Base-by-base conservation (phyloP, 53 echinoderm and acorn worm genomes). In the Holothuria leucospilota region DNA sequence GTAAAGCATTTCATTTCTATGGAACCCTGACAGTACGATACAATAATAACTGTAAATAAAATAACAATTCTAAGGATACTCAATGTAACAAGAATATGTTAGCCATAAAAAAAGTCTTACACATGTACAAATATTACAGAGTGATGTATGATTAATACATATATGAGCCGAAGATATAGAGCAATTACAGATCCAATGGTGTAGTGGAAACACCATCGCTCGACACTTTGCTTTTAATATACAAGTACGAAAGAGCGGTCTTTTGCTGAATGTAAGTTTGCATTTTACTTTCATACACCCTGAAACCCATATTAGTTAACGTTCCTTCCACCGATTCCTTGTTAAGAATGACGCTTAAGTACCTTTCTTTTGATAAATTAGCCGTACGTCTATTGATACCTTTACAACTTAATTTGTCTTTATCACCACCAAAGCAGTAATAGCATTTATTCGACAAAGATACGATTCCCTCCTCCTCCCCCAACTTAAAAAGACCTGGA, bases 281-380 rank as follows among this genome's bases (percentile, higher is more conserved):
- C 70, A 69, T 69, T 28, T 69, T 2, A 16, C 16, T 69, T 21
- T 29, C 24, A 26, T 69, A 27, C 70, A 69, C 16, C 29, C 70
- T 21, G 5, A 69, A 69, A 28, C 70, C 70, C 23, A 21, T 21
- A 69, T 69, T 69, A 16, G 20, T n/a, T n/a, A n/a, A n/a, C n/a
- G n/a, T 27, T 21, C 21, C 70, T 69, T 69, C 21, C 20, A 69
- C 70, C 16, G 24, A 24, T 1, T 1, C 26, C 26, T 69, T 28
- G 29, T 23, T 28, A n/a, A n/a, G 15, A 29, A 69, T 21, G 2
- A 69, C 70, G 5, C 15, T 29, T 28, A 69, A 28, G 26, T n/a
- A 69, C 16, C 26, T 69, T 16, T 69, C 29, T 69, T 69, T 69
- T n/a, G 70, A 69, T 28, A 69, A 69, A n/a, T 21, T 15, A 69